Evolutionary conservation across 2,797 vertebrate genomes (phyloP).

Genomic region (Thalassophryne amazonica): DNA sequence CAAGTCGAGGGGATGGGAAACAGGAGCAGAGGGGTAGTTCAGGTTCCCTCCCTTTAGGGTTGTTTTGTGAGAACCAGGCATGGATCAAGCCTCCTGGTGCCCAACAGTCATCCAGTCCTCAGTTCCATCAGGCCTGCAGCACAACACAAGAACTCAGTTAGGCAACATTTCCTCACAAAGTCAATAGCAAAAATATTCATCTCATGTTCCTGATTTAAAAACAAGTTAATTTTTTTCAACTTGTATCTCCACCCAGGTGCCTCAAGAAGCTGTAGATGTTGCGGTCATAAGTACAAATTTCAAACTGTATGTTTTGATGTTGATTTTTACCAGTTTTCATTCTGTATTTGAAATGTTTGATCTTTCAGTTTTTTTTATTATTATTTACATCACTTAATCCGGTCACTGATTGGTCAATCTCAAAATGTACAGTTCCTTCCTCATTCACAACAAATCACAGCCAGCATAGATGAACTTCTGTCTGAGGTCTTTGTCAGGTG

Average conservation of each 20-base stretch:
- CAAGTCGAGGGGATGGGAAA: slow-evolving; percentile 21
- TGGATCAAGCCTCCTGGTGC: slow-evolving; percentile 64
- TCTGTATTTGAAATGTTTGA: too few species aligned
- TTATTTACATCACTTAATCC: too few species aligned
- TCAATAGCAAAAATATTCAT: neutral
- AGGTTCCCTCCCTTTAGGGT: slow-evolving; percentile 65
- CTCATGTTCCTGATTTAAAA: slow-evolving; percentile 5
- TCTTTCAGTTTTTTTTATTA: too few species aligned
- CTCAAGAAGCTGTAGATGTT: neutral
- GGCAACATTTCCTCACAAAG: neutral
- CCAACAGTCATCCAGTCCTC: slow-evolving; percentile 59
- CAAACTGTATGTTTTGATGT: too few species aligned
- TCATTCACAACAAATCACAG: too few species aligned
- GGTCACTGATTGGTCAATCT: too few species aligned
- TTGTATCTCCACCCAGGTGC: too few species aligned
- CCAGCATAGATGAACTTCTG: too few species aligned
- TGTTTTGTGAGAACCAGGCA: slow-evolving; percentile 46
- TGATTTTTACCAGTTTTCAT: too few species aligned
- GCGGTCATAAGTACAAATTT: neutral
- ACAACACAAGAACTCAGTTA: slow-evolving; percentile 26
- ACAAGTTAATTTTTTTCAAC: too few species aligned
- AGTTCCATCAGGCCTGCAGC: slow-evolving; percentile 78
- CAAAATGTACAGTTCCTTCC: too few species aligned
- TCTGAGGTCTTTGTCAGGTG: too few species aligned
- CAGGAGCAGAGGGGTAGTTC: slow-evolving; percentile 13